Evolutionary conservation across 1,140 invertebrate species (phyloP).

Genomic region (Psix sp.): DNA sequence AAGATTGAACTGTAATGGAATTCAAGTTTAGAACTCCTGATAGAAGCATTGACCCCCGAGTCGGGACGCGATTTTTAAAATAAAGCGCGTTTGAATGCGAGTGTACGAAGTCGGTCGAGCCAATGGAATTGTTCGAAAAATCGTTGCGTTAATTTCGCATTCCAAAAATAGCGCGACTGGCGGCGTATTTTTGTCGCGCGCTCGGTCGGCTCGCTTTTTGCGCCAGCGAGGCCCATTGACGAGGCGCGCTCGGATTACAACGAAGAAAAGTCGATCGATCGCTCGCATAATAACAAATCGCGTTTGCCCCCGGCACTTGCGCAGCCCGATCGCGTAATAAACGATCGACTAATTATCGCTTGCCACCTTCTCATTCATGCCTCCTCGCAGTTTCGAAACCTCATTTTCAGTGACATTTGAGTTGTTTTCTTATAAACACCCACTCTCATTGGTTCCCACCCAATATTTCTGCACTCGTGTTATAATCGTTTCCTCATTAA

Average conservation of each 20-base stretch:
- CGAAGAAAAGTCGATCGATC: not conserved
- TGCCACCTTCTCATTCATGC: slow-evolving; percentile 46
- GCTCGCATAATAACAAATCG: no score
- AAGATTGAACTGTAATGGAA: not conserved
- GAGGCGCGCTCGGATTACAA: no score
- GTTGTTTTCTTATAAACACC: slow-evolving; percentile 5
- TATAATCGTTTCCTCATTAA: no score
- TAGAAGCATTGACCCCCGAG: slow-evolving; percentile 37
- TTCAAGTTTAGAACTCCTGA: slow-evolving; percentile 11
- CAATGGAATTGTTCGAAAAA: slow-evolving; percentile 54
- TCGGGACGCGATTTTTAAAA: slow-evolving; percentile 24
- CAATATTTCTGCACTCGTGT: no score
- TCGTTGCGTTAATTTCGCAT: slow-evolving; percentile 54
- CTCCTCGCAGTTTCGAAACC: slow-evolving; percentile 22
- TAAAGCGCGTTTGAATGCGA: slow-evolving; percentile 23
- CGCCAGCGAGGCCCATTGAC: not conserved
- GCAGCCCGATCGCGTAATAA: slow-evolving; percentile 37
- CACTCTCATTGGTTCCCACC: no score
- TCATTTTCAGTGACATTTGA: slow-evolving; percentile 24
- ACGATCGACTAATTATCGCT: slow-evolving; percentile 40
- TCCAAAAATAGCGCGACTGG: slow-evolving; percentile 60
- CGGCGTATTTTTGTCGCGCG: slow-evolving; percentile 58
- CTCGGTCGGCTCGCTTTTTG: slow-evolving; percentile 10
- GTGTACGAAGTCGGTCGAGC: slow-evolving; percentile 8
- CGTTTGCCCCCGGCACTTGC: no score